Conservation (phyloP, 1,140 invertebrate genomes). For the Adelges cooleyi region DNA sequence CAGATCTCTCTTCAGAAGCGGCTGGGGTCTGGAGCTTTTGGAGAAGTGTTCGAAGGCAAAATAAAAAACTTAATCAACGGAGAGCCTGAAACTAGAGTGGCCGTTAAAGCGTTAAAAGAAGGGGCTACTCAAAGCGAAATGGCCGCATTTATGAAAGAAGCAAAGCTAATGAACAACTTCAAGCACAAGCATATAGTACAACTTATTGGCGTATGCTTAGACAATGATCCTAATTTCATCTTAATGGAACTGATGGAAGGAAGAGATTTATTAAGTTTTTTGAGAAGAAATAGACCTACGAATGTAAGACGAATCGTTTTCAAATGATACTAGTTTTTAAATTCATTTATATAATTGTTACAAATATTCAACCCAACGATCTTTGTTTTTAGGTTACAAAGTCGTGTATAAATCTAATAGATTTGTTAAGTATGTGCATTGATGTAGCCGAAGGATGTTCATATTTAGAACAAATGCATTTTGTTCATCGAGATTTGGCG, state of each 20-base stretch:
- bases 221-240: constrained; percentile 83
- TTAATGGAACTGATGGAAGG: constrained; percentile 96
- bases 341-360: neutral
- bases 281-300: constrained; percentile 61
- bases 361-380: neutral
- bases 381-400: constrained; percentile 39
- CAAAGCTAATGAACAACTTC: constrained; percentile 93
- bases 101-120: constrained; percentile 82
- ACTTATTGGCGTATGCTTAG: constrained; percentile 84
- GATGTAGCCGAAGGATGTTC: constrained; percentile 87
- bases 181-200: constrained; percentile 90
- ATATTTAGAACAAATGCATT: constrained; percentile 88
- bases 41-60: constrained; percentile 87
- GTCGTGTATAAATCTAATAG: constrained; percentile 57
- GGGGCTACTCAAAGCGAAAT: constrained; percentile 86
- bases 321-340: neutral
- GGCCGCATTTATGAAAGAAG: constrained; percentile 90
- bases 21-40: constrained; percentile 91
- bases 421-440: constrained; percentile 82
- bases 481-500: constrained; percentile 91
- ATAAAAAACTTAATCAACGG: constrained; percentile 50
- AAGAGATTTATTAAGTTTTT: constrained; percentile 83
- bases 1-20: constrained; percentile 76
- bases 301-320: constrained; percentile 39
- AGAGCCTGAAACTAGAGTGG: constrained; percentile 54